phyloP scores from a whole-genome alignment of 2,113 vertebrate species.

The Hypocryptadius cinnamomeus region DNA sequence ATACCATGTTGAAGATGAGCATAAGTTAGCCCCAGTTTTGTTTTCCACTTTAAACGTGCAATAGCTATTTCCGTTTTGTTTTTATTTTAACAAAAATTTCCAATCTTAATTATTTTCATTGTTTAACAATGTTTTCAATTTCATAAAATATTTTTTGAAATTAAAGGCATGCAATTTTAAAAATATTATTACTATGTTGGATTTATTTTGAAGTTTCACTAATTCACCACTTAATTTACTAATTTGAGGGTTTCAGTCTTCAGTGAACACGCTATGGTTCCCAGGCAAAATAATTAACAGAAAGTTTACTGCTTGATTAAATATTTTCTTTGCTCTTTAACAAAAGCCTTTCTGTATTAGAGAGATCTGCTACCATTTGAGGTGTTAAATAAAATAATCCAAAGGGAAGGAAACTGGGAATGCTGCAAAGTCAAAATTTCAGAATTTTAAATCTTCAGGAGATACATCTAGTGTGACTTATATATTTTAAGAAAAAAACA shows the following conservation, averaged over 20 bases:
- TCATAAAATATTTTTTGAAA: background rate
- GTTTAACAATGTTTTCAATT: background rate
- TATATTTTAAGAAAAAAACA: background rate
- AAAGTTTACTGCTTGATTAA: background rate
- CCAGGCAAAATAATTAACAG: background rate
- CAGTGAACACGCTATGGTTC: background rate
- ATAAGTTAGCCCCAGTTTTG: background rate
- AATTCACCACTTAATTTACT: background rate
- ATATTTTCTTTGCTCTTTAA: background rate
- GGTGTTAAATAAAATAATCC: background rate
- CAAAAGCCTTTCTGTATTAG: background rate
- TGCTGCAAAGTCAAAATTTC: background rate
- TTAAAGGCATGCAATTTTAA: background rate
- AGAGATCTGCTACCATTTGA: background rate
- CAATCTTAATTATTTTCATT: background rate
- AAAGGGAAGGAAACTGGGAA: background rate
- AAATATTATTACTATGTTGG: background rate
- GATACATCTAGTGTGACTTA: background rate
- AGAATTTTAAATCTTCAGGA: background rate
- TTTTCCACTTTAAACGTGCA: background rate
- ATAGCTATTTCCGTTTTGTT: background rate
- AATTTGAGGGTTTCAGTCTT: background rate
- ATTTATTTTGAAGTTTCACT: conserved; percentile 3
- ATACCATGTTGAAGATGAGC: background rate
- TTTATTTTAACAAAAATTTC: background rate